A percentile compares a stretch with the other conserved stretches of the same genome.
phyloP scores from a whole-genome alignment of 2,888 invertebrate genomes.

The Gryllus longicercus region DNA sequence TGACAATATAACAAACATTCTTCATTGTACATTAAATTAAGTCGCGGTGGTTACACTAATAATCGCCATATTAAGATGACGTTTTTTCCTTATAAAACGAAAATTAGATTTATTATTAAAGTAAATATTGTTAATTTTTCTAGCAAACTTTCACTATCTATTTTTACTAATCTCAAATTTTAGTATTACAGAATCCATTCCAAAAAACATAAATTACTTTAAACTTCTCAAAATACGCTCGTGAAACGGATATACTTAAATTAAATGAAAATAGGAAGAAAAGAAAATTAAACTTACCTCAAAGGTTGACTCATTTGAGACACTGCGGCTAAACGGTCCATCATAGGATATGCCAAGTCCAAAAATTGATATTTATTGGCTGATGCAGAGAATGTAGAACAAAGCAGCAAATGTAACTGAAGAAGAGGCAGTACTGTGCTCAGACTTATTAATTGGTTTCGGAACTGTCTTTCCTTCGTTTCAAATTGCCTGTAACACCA shows the following conservation, averaged over 20 bases:
- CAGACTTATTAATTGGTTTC: conserved; percentile 54
- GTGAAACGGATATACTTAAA: not conserved
- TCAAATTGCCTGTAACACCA: conserved; percentile 47
- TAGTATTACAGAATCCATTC: too few species aligned
- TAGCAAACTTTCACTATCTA: not conserved
- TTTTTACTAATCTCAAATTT: not conserved
- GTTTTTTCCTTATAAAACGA: too few species aligned
- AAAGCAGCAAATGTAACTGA: conserved; percentile 65
- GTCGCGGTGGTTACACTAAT: too few species aligned
- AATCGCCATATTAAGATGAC: too few species aligned
- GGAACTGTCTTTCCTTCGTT: conserved; percentile 54
- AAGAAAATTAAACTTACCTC: conserved; percentile 45
- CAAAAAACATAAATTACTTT: not conserved
- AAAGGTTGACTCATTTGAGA: conserved; percentile 62
- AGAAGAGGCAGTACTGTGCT: conserved; percentile 65
- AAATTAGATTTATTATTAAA: too few species aligned
- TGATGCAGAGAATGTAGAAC: conserved; percentile 66
- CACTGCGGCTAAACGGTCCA: conserved; percentile 63
- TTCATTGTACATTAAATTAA: too few species aligned
- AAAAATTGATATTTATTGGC: conserved; percentile 73
- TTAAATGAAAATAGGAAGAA: not conserved
- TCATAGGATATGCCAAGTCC: conserved; percentile 63
- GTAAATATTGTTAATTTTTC: too few species aligned
- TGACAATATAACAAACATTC: too few species aligned
- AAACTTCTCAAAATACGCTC: not conserved